Percentiles rank a stretch among this genome's conserved stretches.
phyloP scores from a whole-genome alignment of 2,888 invertebrate genomes.

The Empis stercorea region DNA sequence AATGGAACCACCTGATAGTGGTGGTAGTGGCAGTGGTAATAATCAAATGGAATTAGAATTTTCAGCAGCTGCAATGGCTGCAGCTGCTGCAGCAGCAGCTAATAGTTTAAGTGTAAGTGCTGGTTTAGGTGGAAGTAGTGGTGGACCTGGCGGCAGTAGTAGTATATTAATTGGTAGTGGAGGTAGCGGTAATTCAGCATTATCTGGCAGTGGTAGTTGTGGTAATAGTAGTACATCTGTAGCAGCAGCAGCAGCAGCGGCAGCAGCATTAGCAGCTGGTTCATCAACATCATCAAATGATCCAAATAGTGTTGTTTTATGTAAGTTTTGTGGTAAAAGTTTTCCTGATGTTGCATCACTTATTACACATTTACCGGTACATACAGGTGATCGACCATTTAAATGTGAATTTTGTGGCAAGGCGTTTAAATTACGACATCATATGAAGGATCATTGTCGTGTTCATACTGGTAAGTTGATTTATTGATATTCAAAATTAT shows the following conservation, averaged over 20 bases:
- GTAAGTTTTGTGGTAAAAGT: constrained; percentile 87
- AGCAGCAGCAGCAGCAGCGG: constrained; percentile 25
- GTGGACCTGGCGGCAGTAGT: constrained; percentile 13
- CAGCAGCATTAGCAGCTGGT: constrained; percentile 24
- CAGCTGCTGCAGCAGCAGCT: constrained; percentile 21
- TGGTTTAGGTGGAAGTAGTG: constrained; percentile 20
- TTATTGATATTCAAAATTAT: not conserved
- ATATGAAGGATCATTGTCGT: constrained; percentile 90
- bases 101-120: constrained; percentile 11
- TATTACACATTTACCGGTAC: constrained; percentile 76
- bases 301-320: constrained; percentile 66
- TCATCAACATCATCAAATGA: constrained; percentile 36
- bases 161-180: not conserved
- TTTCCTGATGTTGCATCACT: constrained; percentile 82
- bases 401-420: constrained; percentile 91
- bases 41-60: constrained; percentile 16
- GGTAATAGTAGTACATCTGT: constrained; percentile 17
- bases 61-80: constrained; percentile 30
- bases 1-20: constrained; percentile 32
- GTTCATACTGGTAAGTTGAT: constrained; percentile 65
- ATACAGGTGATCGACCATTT: constrained; percentile 82
- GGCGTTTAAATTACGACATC: constrained; percentile 82
- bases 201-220: constrained; percentile 26
- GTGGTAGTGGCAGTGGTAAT: not conserved
- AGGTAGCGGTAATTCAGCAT: constrained; percentile 26